These are phyloP conservation scores for Setophaga petechia DNA, from an alignment of 2,113 vertebrate genomes.

Conservation along the genomic window DNA sequence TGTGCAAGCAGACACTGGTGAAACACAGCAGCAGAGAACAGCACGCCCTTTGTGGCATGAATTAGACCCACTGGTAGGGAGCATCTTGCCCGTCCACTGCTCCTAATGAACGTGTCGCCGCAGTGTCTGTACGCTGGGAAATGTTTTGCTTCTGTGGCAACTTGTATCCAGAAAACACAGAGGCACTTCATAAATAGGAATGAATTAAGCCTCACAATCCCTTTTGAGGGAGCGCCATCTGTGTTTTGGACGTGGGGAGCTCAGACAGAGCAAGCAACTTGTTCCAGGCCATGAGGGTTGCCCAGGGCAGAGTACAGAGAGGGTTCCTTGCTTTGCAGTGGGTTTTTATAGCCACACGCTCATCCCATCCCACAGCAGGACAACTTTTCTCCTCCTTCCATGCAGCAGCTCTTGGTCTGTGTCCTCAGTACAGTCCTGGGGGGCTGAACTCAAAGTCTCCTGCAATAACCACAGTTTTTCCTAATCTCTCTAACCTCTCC, in stretches of 20 bases:
- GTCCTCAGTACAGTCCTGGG: neutral
- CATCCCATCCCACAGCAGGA: neutral
- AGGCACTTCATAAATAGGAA: constrained; percentile 2
- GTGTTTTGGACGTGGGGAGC: neutral
- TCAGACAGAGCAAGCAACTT: neutral
- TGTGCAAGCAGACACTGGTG: neutral
- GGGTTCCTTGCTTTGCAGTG: neutral
- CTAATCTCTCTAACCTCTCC: neutral
- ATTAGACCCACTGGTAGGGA: neutral
- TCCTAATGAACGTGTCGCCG: neutral
- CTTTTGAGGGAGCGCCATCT: neutral
- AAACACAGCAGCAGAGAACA: constrained; percentile 29
- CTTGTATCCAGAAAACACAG: constrained; percentile 25
- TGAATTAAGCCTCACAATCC: constrained; percentile 6
- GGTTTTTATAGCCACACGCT: neutral
- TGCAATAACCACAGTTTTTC: neutral
- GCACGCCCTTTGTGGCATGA: neutral
- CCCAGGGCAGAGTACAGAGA: neutral
- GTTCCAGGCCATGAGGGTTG: neutral
- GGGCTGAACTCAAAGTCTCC: neutral
- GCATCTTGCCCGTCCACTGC: neutral
- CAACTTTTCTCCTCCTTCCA: neutral
- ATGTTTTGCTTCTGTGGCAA: constrained; percentile 35
- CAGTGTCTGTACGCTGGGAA: neutral
- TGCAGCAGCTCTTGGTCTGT: neutral